A percentile compares a stretch with the other conserved stretches of the same genome.
Conservation (phyloP, 2,888 invertebrate genomes). For the Lagria hirta region DNA sequence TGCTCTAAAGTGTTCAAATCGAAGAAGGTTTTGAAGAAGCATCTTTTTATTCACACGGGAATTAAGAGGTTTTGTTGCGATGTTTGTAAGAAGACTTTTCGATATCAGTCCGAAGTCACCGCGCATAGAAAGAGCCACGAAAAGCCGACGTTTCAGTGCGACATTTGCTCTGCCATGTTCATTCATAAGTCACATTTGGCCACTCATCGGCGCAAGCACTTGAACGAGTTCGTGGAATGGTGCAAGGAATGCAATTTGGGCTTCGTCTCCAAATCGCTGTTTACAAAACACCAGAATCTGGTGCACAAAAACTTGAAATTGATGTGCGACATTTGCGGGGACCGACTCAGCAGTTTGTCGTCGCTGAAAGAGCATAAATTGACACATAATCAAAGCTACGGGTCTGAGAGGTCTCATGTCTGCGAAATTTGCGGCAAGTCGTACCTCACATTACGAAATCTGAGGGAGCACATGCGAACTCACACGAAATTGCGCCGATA, state of each 20-base stretch:
- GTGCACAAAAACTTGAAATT: constrained; percentile 41
- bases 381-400: constrained; percentile 41
- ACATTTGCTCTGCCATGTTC: constrained; percentile 62
- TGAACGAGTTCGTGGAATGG: constrained; percentile 48
- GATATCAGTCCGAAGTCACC: constrained; percentile 46
- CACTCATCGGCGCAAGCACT: constrained; percentile 61
- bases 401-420: constrained; percentile 40
- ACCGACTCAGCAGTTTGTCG: constrained; percentile 37
- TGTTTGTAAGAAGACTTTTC: constrained; percentile 47
- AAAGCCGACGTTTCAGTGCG: constrained; percentile 61
- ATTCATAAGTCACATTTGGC: constrained; percentile 63
- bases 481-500: constrained; percentile 36
- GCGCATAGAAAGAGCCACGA: constrained; percentile 59
- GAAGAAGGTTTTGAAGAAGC: constrained; percentile 48
- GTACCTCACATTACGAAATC: constrained; percentile 49
- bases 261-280: constrained; percentile 42
- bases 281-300: constrained; percentile 41
- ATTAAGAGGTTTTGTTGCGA: constrained; percentile 45
- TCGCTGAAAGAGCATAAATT: constrained; percentile 43
- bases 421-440: constrained; percentile 55
- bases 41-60: constrained; percentile 46
- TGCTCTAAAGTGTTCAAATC: constrained; percentile 45
- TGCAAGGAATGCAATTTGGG: constrained; percentile 47
- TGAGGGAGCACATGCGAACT: constrained; percentile 44
- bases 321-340: constrained; percentile 43